Conservation (phyloP, 2,888 invertebrate species). For the Crepidodera aurea region DNA sequence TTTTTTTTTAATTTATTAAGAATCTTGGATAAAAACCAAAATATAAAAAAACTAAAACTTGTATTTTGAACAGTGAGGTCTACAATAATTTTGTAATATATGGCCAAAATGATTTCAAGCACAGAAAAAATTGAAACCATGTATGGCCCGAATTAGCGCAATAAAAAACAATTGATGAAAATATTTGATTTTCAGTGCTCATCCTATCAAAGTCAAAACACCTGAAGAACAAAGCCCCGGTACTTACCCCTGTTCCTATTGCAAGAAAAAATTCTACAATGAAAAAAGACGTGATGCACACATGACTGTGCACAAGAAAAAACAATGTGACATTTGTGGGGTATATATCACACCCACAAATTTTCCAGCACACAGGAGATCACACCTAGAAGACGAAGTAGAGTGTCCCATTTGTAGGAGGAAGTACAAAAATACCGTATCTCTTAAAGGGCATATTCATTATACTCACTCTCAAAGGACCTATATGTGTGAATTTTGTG, state of each 20-base stretch:
- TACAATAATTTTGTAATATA: too few species aligned
- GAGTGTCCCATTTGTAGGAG: conserved; percentile 55
- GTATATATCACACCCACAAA: conserved; percentile 49
- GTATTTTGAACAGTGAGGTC: too few species aligned
- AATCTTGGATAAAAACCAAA: too few species aligned
- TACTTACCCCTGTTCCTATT: conserved; percentile 39
- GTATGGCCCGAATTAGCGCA: too few species aligned
- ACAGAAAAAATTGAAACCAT: too few species aligned
- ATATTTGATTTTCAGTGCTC: conserved; percentile 20
- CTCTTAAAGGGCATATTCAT: conserved; percentile 47
- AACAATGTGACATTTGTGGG: conserved; percentile 51
- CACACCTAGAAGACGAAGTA: conserved; percentile 50
- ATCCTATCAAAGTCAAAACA: conserved; percentile 24
- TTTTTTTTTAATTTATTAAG: too few species aligned
- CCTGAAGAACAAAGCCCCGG: conserved; percentile 7
- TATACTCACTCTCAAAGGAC: conserved; percentile 47
- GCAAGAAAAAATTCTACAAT: conserved; percentile 41
- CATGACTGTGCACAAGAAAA: conserved; percentile 49
- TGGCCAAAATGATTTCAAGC: too few species aligned
- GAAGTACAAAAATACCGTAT: conserved; percentile 51
- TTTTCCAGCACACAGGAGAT: conserved; percentile 50
- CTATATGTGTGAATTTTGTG: conserved; percentile 45
- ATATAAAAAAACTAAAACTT: too few species aligned
- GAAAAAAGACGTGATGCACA: conserved; percentile 43
- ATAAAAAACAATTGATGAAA: too few species aligned